A percentile compares a stretch with the other conserved stretches of the same genome.
These are phyloP conservation scores for Galeopsomyia nigrocyanea DNA, from an alignment of 2,888 invertebrate species.

Conservation along the genomic window DNA sequence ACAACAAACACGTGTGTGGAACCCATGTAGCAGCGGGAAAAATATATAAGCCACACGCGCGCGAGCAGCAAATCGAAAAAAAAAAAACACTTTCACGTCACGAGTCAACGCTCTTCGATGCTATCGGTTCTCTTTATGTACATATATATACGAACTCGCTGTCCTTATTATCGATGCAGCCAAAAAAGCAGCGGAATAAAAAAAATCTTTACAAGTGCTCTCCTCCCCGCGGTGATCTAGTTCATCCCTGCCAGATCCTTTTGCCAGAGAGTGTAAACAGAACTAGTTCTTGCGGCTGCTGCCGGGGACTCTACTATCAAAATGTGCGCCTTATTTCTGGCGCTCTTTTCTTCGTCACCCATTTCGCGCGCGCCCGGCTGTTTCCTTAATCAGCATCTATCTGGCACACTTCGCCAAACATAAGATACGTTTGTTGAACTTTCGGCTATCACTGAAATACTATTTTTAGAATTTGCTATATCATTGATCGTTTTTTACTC, in stretches of 20 bases:
- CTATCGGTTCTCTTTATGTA: neutral
- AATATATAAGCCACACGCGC: too few relatives aligned
- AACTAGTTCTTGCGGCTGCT: conserved; percentile 27
- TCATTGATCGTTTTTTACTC: too few relatives aligned
- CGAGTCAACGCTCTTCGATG: neutral
- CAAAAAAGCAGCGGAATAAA: neutral
- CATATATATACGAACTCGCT: neutral
- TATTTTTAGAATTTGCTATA: too few relatives aligned
- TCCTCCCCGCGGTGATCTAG: conserved; percentile 20
- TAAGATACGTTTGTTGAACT: neutral
- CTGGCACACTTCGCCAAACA: conserved; percentile 27
- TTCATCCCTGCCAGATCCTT: conserved; percentile 26
- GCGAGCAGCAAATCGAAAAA: too few relatives aligned
- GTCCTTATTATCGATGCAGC: conserved; percentile 11
- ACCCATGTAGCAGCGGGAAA: neutral
- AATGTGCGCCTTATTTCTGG: neutral
- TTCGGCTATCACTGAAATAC: neutral
- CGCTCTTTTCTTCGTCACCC: neutral
- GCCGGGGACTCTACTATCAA: neutral
- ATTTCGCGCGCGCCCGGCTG: conserved; percentile 5
- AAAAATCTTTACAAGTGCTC: conserved; percentile 18
- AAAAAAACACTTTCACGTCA: conserved; percentile 18
- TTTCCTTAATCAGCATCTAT: conserved; percentile 23
- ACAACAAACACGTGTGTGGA: too few relatives aligned
- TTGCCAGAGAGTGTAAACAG: conserved; percentile 24